Evolutionary conservation across 2,797 vertebrate genomes (phyloP).

Genomic region (Fratercula arctica): DNA sequence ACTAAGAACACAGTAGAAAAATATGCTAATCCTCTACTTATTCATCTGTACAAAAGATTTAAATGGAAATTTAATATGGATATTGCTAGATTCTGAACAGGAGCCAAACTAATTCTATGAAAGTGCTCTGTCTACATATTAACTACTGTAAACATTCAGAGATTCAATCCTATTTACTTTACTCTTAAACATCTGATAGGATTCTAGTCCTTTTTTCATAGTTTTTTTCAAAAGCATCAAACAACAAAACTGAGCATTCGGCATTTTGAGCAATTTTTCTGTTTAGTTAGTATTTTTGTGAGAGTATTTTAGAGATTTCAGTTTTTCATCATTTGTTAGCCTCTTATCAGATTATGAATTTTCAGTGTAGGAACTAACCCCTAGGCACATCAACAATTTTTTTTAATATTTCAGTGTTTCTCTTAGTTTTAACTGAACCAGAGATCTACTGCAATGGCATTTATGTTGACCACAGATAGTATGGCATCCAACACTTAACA

Average conservation of each 20-base stretch:
- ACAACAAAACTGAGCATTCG: neutral
- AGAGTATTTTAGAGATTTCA: neutral
- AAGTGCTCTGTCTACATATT: constrained; percentile 80
- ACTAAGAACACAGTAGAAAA: constrained; percentile 70
- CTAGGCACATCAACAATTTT: neutral
- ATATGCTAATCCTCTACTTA: constrained; percentile 77
- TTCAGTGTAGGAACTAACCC: neutral
- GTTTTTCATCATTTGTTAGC: neutral
- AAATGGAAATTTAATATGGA: constrained; percentile 77
- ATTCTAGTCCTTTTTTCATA: neutral
- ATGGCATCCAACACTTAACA: neutral
- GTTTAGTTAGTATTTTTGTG: neutral
- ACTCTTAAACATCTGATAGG: neutral
- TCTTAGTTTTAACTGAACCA: neutral
- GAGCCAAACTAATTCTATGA: constrained; percentile 79
- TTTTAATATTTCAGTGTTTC: neutral
- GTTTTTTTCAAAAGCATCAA: neutral
- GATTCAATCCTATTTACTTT: constrained; percentile 51
- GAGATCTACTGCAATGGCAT: neutral
- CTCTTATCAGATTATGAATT: neutral
- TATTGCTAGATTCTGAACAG: constrained; percentile 72
- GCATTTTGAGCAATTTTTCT: neutral
- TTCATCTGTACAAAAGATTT: constrained; percentile 68
- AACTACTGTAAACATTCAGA: constrained; percentile 57
- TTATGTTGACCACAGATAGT: neutral